Evolutionary conservation across 2,113 vertebrate genomes (phyloP).

Genomic region (Ginglymostoma cirratum): DNA sequence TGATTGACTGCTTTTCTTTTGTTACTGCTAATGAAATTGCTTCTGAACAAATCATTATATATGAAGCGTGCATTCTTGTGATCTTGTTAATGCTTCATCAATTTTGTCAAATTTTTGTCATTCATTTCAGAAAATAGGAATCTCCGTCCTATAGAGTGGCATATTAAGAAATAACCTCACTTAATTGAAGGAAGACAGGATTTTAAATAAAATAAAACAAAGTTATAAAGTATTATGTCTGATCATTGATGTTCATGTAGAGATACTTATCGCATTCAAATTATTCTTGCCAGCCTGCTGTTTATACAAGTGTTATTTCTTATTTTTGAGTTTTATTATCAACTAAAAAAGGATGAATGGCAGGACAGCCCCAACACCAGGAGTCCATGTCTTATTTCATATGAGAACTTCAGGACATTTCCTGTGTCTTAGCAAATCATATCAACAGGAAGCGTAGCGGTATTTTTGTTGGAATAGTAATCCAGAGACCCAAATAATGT

Average conservation of each 20-base stretch:
- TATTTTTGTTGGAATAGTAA: too few species aligned
- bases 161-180: neutral
- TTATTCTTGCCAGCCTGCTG: neutral
- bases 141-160: neutral
- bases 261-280: neutral
- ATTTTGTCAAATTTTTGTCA: neutral
- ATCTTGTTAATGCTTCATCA: slow-evolving; percentile 6
- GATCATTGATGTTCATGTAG: neutral
- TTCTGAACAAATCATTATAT: neutral
- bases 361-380: too few species aligned
- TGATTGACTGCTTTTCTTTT: slow-evolving; percentile 28
- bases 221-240: neutral
- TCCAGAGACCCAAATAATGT: too few species aligned
- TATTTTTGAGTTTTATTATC: too few species aligned
- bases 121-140: slow-evolving; percentile 13
- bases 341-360: too few species aligned
- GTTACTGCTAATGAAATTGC: slow-evolving; percentile 20
- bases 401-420: neutral
- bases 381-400: neutral
- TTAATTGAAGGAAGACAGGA: neutral
- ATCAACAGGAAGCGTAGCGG: neutral
- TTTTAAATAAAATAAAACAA: slow-evolving; percentile 3
- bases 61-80: neutral
- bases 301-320: neutral
- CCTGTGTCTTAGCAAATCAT: neutral